Evolutionary conservation across 2,888 invertebrate genomes (phyloP).

Genomic region (Litoditis marina): DNA sequence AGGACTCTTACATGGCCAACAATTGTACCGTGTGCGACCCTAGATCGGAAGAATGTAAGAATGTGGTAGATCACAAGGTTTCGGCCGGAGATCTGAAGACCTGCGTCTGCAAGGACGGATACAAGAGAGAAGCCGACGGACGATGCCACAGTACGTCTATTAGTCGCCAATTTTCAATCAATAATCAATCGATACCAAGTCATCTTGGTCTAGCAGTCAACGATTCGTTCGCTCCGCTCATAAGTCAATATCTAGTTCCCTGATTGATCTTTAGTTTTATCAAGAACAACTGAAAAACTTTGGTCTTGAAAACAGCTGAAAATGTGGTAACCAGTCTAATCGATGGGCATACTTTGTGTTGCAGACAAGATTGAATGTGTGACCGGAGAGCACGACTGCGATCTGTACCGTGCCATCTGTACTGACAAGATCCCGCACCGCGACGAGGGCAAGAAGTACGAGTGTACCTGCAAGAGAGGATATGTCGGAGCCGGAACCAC

Average conservation of each 20-base stretch:
- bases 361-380: constrained; percentile 60
- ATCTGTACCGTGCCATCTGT: constrained; percentile 9
- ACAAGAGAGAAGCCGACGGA: background rate
- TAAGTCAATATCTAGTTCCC: too few relatives aligned
- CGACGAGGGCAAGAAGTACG: background rate
- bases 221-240: too few relatives aligned
- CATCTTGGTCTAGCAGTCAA: too few relatives aligned
- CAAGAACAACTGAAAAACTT: too few relatives aligned
- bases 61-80: background rate
- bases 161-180: too few relatives aligned
- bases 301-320: background rate
- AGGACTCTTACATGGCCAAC: background rate
- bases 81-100: background rate
- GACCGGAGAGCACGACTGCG: constrained; percentile 43
- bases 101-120: constrained; percentile 1
- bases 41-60: background rate
- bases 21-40: constrained; percentile 7
- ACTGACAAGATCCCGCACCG: background rate
- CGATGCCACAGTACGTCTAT: background rate
- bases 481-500: constrained; percentile 6
- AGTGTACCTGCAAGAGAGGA: constrained; percentile 8
- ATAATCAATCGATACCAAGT: too few relatives aligned
- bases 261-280: too few relatives aligned
- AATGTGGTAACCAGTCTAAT: background rate
- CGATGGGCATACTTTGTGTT: constrained; percentile 5